These are phyloP conservation scores for Laticauda laticaudata DNA, from an alignment of 2,113 vertebrate species.

Conservation along the genomic window DNA sequence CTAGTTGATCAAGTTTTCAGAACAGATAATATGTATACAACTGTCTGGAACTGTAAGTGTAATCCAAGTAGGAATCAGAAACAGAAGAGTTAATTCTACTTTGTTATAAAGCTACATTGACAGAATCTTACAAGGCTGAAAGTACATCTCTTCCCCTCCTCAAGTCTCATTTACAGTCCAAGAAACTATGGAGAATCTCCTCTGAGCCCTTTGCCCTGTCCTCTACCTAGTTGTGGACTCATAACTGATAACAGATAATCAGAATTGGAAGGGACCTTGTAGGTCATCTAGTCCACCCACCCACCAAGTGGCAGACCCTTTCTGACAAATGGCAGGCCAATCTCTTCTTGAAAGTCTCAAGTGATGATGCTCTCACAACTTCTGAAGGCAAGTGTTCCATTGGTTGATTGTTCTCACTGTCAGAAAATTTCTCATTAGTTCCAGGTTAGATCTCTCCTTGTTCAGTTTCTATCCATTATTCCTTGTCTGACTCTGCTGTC, in stretches of 20 bases:
- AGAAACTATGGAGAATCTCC: not conserved
- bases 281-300: too few species aligned
- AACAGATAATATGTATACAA: slow-evolving; percentile 34
- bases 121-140: not conserved
- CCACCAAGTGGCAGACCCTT: too few species aligned
- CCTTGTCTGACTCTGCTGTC: not conserved
- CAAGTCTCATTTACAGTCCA: not conserved
- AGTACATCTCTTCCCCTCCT: not conserved
- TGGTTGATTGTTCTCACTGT: too few species aligned
- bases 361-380: too few species aligned
- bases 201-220: not conserved
- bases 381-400: too few species aligned
- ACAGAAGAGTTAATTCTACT: not conserved
- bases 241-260: too few species aligned
- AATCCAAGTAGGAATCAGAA: not conserved
- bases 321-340: too few species aligned
- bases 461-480: too few species aligned
- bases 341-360: too few species aligned
- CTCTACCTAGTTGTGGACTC: not conserved
- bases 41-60: not conserved
- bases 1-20: not conserved
- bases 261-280: too few species aligned
- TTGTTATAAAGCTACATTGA: not conserved
- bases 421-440: too few species aligned
- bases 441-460: too few species aligned